Evolutionary conservation across 1,140 invertebrate genomes (phyloP).

Genomic region (Cheumatopsyche charites): DNA sequence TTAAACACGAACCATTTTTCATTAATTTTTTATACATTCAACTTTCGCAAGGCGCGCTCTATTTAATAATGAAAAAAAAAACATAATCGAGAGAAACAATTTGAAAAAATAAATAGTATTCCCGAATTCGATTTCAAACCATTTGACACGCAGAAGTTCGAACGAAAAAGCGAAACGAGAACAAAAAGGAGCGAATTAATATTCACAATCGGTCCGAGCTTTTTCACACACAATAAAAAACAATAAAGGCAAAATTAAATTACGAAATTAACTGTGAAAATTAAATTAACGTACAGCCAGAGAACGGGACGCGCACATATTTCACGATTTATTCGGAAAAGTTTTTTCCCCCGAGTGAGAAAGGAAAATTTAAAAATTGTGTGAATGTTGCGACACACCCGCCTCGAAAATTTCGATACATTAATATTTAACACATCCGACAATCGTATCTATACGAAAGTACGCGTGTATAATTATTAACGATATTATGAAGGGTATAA

Average conservation of each 20-base stretch:
- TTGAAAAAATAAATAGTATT: not conserved
- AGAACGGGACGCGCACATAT: not conserved
- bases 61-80: not conserved
- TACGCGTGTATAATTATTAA: not conserved
- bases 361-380: not conserved
- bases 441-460: not conserved
- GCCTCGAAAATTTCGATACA: not conserved
- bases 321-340: slow-evolving; percentile 21
- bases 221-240: slow-evolving; percentile 27
- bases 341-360: not conserved
- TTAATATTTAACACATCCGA: not conserved
- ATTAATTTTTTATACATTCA: no score
- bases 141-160: not conserved
- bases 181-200: slow-evolving; percentile 18
- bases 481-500: slow-evolving; percentile 23
- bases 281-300: slow-evolving; percentile 16
- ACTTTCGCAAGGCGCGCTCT: no score
- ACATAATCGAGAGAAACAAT: not conserved
- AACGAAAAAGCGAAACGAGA: not conserved
- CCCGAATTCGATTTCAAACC: no score
- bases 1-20: no score
- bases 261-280: slow-evolving; percentile 26
- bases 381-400: not conserved
- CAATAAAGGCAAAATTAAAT: slow-evolving; percentile 21
- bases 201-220: slow-evolving; percentile 27